Percentiles rank a stretch among this genome's conserved stretches.
phyloP scores from a whole-genome alignment of 2,888 invertebrate species.

The Hypomecis atomaria region DNA sequence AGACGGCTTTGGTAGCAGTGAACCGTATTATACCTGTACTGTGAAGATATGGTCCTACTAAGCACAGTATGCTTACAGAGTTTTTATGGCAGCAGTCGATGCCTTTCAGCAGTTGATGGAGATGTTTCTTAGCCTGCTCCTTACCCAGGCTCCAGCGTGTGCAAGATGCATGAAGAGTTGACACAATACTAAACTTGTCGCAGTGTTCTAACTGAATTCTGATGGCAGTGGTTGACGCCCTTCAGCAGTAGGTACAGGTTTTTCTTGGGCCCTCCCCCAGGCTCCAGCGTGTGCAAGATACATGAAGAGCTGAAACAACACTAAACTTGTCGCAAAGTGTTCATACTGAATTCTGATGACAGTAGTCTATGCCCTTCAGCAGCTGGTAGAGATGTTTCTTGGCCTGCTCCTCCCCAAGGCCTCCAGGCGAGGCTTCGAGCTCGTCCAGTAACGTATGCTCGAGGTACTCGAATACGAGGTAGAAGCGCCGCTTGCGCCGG shows the following conservation, averaged over 20 bases:
- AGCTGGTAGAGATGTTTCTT: constrained; percentile 92
- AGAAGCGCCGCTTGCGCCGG: constrained; percentile 91
- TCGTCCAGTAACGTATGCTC: constrained; percentile 94
- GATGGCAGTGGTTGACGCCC: too few species aligned
- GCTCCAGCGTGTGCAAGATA: too few species aligned
- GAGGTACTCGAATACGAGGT: constrained; percentile 94
- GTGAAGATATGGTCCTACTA: neutral
- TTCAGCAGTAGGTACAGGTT: too few species aligned
- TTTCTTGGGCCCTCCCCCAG: too few species aligned
- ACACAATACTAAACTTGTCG: neutral
- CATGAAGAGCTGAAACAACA: neutral
- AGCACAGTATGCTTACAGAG: neutral
- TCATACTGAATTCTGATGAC: constrained; percentile 92
- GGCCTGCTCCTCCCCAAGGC: constrained; percentile 89
- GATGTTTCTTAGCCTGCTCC: constrained; percentile 83
- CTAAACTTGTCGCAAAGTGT: neutral
- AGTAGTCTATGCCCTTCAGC: constrained; percentile 91
- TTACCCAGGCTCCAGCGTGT: too few species aligned
- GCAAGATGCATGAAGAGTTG: too few species aligned
- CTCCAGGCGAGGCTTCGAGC: constrained; percentile 89
- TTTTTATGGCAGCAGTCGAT: constrained; percentile 90
- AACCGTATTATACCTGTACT: neutral
- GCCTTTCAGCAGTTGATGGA: constrained; percentile 92
- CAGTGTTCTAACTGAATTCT: neutral
- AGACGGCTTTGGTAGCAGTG: too few species aligned